A percentile compares a stretch with the other conserved stretches of the same genome.
Evolutionary conservation across 1,140 invertebrate species (phyloP).

Genomic region (Lethocerus indicus): DNA sequence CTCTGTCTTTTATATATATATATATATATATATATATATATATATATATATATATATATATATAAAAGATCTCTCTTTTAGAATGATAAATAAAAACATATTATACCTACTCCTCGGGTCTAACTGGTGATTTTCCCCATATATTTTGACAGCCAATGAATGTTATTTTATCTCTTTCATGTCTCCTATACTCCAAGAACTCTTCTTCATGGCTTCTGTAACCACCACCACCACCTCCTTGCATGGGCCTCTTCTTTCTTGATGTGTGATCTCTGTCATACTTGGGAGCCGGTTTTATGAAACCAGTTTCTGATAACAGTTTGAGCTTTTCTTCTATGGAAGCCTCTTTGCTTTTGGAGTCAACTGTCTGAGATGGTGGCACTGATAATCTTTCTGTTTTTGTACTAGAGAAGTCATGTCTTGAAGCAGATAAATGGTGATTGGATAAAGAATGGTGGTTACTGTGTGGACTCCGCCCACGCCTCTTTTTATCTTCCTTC

Average conservation of each 20-base stretch:
- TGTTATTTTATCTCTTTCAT: slow-evolving; percentile 53
- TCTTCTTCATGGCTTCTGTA: slow-evolving; percentile 12
- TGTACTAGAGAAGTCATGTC: too few species aligned
- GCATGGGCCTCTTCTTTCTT: slow-evolving; percentile 5
- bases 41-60: too few species aligned
- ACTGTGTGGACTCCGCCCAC: background rate
- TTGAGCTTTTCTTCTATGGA: background rate
- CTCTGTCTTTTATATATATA: background rate
- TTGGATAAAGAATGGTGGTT: too few species aligned
- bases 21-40: background rate
- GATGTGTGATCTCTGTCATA: background rate
- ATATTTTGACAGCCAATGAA: slow-evolving; percentile 42
- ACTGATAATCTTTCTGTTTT: background rate
- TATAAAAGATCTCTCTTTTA: too few species aligned
- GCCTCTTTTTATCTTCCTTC: background rate
- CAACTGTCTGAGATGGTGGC: background rate
- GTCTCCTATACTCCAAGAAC: slow-evolving; percentile 29
- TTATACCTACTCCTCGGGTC: slow-evolving; percentile 35
- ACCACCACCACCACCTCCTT: too few species aligned
- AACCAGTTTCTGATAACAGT: background rate
- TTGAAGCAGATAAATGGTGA: too few species aligned
- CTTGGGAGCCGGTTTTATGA: background rate
- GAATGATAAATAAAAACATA: background rate
- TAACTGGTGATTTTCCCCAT: slow-evolving; percentile 53
- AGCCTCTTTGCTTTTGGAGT: background rate